phyloP scores from a whole-genome alignment of 2,113 vertebrate species.

The Harpagus bidentatus region DNA sequence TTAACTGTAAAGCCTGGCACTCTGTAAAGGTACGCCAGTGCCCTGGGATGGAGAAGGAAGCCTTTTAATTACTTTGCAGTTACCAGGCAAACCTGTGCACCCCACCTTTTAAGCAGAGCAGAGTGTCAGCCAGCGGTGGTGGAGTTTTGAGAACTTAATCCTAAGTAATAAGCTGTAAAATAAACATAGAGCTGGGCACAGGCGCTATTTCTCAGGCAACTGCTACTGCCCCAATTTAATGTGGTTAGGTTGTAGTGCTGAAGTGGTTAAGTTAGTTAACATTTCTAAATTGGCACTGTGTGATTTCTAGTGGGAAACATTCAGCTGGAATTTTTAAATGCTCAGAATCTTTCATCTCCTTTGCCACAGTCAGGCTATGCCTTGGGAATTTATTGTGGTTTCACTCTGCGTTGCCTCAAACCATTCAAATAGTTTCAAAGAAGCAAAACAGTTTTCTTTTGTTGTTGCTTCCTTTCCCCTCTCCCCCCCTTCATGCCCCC shows the following conservation, averaged over 20 bases:
- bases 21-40: neutral
- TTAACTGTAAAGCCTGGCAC: neutral
- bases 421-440: slow-evolving; percentile 76
- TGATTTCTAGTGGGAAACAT: slow-evolving; percentile 70
- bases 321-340: slow-evolving; percentile 68
- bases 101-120: neutral
- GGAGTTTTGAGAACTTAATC: neutral
- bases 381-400: slow-evolving; percentile 75
- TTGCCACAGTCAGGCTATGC: slow-evolving; percentile 64
- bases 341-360: slow-evolving; percentile 79
- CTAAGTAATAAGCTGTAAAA: neutral
- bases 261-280: slow-evolving; percentile 74
- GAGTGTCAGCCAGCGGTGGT: fast-evolving
- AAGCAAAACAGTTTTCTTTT: slow-evolving; percentile 74
- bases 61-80: neutral
- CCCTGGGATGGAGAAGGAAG: neutral
- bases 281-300: slow-evolving; percentile 48
- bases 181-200: slow-evolving; percentile 5
- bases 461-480: slow-evolving; percentile 61
- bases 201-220: neutral
- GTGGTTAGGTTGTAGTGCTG: slow-evolving; percentile 27
- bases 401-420: slow-evolving; percentile 79
- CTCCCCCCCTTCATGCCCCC: slow-evolving; percentile 29
- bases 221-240: slow-evolving; percentile 1
- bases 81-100: neutral